Base-by-base conservation (phyloP, 2,113 vertebrate species). In the Sula dactylatra region DNA sequence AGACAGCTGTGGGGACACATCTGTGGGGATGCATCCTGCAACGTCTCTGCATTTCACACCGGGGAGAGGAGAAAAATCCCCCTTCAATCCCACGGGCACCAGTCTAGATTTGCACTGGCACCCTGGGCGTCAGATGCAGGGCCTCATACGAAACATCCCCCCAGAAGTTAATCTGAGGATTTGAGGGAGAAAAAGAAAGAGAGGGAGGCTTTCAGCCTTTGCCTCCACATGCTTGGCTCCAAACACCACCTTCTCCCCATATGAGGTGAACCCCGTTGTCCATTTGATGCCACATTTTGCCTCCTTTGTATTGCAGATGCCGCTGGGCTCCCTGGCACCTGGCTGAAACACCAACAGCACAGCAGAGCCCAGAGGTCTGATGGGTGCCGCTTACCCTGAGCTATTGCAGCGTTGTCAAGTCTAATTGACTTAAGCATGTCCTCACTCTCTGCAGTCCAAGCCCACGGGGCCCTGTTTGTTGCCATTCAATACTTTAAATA, bases 401-500 rank as follows among this genome's bases (percentile, higher is more conserved):
- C 82, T 69, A 32, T 72, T 55, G 36, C 82, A 36, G 65, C 69
- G 58, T 49, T 91, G 91, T 94, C 94, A 85, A 94, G 73, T 87
- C 70, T 80, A 89, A 94, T 73, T 70, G 83, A 72, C 73, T 94
- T 66, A 38, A 94, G 88, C 49, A 38, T 36, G 66, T 72, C 62
- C 42, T 32, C 1, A 1, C 44, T 76, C 61, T 84, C 91, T 85
- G 83, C 76, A 80, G 83, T 45, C 44, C 77, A 64, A 91, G 65
- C 44, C 77, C 77, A 85, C 13, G 6, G 64, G 77, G 62, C 47
- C 77, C 61, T 85, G 94, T 79, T 97, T 94, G 89, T 94, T 95
- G 82, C 84, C 31, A 86, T 88, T 67, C 74, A 95, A 94, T 87
- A 82, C 59, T 96, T 95, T 40, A 94, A 95, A 96, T 89, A 94